These are phyloP conservation scores for Rugalucina vietnamica DNA, from an alignment of 2,888 invertebrate species.

Conservation along the genomic window DNA sequence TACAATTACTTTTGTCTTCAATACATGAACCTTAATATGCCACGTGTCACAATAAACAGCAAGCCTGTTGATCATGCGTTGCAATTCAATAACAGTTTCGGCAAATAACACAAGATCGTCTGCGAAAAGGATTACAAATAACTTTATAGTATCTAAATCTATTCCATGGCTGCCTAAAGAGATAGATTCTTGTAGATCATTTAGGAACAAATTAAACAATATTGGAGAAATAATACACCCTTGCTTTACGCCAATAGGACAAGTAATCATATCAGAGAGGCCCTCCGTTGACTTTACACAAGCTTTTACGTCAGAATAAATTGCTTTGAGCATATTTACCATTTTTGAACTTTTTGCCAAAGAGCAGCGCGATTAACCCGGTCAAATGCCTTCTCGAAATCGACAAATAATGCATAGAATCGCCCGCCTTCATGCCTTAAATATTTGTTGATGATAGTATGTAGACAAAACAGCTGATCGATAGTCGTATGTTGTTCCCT, in stretches of 20 bases:
- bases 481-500: background rate
- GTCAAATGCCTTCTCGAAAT: background rate
- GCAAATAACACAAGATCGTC: background rate
- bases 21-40: background rate
- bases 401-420: background rate
- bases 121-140: background rate
- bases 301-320: background rate
- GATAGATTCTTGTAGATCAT: background rate
- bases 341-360: background rate
- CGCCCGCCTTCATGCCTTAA: background rate
- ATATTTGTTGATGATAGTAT: background rate
- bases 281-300: background rate
- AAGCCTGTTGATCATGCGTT: background rate
- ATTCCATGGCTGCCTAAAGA: background rate
- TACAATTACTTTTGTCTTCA: slow-evolving; percentile 10
- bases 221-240: background rate
- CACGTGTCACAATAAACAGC: background rate
- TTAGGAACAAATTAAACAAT: background rate
- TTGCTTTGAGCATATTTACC: background rate
- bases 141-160: background rate
- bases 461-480: background rate
- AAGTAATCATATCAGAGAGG: background rate
- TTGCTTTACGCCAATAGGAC: background rate
- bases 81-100: background rate
- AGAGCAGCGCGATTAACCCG: background rate